Base-by-base conservation (phyloP, 2,797 vertebrate species). In the Natrix natrix region DNA sequence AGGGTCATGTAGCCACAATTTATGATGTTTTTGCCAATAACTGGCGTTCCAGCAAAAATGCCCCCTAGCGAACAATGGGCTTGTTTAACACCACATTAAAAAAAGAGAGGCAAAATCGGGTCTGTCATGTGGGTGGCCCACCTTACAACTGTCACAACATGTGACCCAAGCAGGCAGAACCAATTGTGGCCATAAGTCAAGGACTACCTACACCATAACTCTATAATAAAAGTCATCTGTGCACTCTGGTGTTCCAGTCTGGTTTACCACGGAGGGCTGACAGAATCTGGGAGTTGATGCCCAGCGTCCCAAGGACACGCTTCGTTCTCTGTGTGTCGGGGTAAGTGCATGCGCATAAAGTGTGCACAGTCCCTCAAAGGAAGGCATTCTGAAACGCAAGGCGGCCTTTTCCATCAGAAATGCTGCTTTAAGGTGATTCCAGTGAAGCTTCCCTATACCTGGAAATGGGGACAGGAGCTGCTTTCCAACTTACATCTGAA, bases 401-500 rank as follows among this genome's bases (percentile, higher is more conserved):
- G 3, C 20, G 14, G 11, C 20, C 56, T 43, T 89, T 63, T 89
- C 60, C 26, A 48, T 17, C 59, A 63, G 88, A 88, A 69, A 69
- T 32, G 48, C 54, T 60, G 32, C 56, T 32, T n/a, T 22, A 2
- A 78, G 17, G 69, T 92, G 89, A 87, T 59, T 92, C 20, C 91
- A 56, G 69, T 89, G 61, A 93, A 24, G 3, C 8, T 91, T 78
- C 43, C 86, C 52, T 89, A 13, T 37, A 1, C 37, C 37, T 11
- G 74, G 17, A 22, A 78, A 43, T 11, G 17, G 78, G 88, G 22
- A 43, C 24, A 22, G 60, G 3, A 2, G 7, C 0, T 0, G 43
- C 60, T 20, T 32, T 55, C 93, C 13, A 59, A 97, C 99, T 98
- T 94, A 99, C 99, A 99, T 99, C 97, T 99, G 99, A 55, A 99